phyloP scores from a whole-genome alignment of 2,797 vertebrate species.

The Erpetoichthys calabaricus region DNA sequence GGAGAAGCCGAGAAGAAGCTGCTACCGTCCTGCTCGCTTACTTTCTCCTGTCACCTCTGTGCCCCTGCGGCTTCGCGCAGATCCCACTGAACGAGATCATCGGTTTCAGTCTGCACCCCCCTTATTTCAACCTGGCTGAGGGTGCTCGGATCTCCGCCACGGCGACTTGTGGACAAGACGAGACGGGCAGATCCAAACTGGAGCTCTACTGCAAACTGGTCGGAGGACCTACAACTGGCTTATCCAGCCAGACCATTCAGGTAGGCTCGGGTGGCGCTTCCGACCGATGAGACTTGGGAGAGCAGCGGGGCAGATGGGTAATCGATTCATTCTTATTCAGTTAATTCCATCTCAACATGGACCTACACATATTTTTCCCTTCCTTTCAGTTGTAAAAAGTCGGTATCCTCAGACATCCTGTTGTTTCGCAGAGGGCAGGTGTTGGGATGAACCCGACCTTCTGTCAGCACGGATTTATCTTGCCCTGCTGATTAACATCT shows the following conservation, averaged over 20 bases:
- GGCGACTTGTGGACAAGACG: slow-evolving; percentile 78
- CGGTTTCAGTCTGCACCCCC: slow-evolving; percentile 62
- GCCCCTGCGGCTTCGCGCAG: slow-evolving; percentile 25
- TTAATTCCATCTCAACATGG: no score
- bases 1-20: slow-evolving; percentile 28
- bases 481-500: no score
- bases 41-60: slow-evolving; percentile 16
- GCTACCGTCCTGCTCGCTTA: slow-evolving; percentile 20
- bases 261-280: slow-evolving; percentile 31
- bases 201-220: slow-evolving; percentile 85
- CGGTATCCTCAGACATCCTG: no score
- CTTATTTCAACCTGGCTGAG: slow-evolving; percentile 77
- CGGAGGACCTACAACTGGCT: slow-evolving; percentile 59
- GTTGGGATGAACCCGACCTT: no score
- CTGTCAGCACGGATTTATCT: no score
- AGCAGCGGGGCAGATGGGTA: background rate
- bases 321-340: no score
- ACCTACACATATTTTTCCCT: no score
- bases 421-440: no score
- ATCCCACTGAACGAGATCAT: slow-evolving; percentile 22
- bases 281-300: no score
- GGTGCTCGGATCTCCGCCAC: slow-evolving; percentile 57
- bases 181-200: slow-evolving; percentile 29
- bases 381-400: no score
- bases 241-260: slow-evolving; percentile 62